Base-by-base conservation (phyloP, 2,797 vertebrate species). In the Centroberyx gerrardi region DNA sequence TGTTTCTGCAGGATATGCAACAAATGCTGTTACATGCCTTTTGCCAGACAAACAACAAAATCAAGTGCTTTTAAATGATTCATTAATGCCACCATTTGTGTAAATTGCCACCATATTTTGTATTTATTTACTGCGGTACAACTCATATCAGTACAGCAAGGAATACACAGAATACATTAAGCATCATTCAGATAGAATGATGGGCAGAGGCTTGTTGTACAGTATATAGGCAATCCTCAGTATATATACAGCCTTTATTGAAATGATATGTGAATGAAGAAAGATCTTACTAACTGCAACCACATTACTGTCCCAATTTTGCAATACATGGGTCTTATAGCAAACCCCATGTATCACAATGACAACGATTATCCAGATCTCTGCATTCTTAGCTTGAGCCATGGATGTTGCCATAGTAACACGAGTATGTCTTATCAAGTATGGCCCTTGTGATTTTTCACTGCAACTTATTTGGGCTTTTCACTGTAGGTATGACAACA, bases 341-440 rank as follows among this genome's bases (percentile, higher is more conserved):
- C 91, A 92, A 82, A 90, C 81, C 62, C 61, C 79, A 69, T 87
- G 88, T 90, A 91, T 92, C 91, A 91, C 91, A 92, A 92, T 92
- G 93, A 93, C 93, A 94, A 86, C 69, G 91, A 93, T 94, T 94
- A 92, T 91, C 93, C 92, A 94, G 82, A 95, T 94, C 93, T 92
- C 93, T 93, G 92, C 93, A 94, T 95, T 94, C 94, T 95, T 93
- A 88, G 94, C 94, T 95, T 95, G 90, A 95, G 94, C 95, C 94
- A 95, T 83, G 92, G 94, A 94, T 88, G 95, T 96, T 96, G 93
- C 94, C 94, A 96, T 96, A 94, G 95, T 95, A 96, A 96, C 95
- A 94, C 87, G 93, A 94, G 93, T 95, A 95, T 95, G 93, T 95
- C 95, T 95, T 95, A 95, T 96, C 94, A 95, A 96, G 95, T 94